Conservation (phyloP, 1,140 invertebrate genomes). For the Drosophila eugracilis region DNA sequence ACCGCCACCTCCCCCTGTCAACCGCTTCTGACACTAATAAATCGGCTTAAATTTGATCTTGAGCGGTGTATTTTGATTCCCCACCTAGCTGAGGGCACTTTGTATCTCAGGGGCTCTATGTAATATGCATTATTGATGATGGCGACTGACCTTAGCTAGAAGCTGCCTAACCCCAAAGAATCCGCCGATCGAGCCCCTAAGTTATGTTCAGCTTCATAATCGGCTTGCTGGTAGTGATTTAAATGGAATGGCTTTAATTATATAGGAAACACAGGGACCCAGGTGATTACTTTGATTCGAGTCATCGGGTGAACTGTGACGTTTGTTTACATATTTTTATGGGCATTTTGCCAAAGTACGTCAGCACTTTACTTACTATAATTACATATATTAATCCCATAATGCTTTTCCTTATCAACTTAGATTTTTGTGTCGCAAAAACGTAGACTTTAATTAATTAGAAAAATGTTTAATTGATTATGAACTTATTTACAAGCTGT, state of each 20-base stretch:
- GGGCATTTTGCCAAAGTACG: not conserved
- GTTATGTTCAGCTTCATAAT: slow-evolving; percentile 14
- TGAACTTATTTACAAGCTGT: not conserved
- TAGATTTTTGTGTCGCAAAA: not conserved
- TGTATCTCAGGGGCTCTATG: slow-evolving; percentile 15
- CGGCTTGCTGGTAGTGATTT: slow-evolving; percentile 8
- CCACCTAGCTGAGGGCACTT: slow-evolving; percentile 28
- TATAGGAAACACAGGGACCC: slow-evolving; percentile 32
- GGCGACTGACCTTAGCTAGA: slow-evolving; percentile 28
- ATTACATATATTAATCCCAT: not conserved
- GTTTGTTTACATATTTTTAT: not conserved
- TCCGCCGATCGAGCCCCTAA: slow-evolving; percentile 22
- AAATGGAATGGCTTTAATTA: slow-evolving; percentile 28
- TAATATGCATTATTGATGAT: slow-evolving; percentile 37
- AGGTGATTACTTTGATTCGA: slow-evolving; percentile 4
- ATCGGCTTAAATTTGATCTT: slow-evolving; percentile 82
- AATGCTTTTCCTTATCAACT: not conserved
- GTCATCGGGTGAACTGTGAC: not conserved
- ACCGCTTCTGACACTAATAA: slow-evolving; percentile 67
- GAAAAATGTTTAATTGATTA: slow-evolving; percentile 1
- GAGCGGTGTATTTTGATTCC: slow-evolving; percentile 51
- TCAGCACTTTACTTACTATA: not conserved
- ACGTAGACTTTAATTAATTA: not conserved
- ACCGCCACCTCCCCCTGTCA: slow-evolving; percentile 28
- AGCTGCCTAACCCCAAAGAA: slow-evolving; percentile 30